phyloP scores from a whole-genome alignment of 2,888 invertebrate genomes.

The Drosophila hamatofila region DNA sequence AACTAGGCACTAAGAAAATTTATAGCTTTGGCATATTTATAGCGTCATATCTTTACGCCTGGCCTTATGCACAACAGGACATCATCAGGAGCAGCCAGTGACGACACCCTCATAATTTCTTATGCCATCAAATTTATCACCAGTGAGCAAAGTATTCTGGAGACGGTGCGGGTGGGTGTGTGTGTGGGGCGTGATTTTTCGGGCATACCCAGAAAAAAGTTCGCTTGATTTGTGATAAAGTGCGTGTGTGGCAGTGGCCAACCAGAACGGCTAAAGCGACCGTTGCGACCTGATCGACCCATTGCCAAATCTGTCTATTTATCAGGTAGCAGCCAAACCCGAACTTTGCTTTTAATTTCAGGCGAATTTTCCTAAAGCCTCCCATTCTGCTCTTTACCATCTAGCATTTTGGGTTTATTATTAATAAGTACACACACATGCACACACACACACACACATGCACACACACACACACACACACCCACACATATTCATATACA shows the following conservation, averaged over 20 bases:
- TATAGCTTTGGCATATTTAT: conserved; percentile 78
- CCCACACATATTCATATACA: conserved; percentile 14
- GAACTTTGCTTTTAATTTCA: conserved; percentile 78
- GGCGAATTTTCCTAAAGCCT: conserved; percentile 64
- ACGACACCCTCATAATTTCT: conserved; percentile 78
- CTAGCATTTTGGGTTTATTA: conserved; percentile 65
- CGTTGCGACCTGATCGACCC: conserved; percentile 28
- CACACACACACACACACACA: conserved; percentile 16
- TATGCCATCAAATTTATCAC: conserved; percentile 79
- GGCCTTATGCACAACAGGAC: conserved; percentile 73
- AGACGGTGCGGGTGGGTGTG: conserved; percentile 3
- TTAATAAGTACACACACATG: conserved; percentile 59
- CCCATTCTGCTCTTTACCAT: neutral
- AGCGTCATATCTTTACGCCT: conserved; percentile 68
- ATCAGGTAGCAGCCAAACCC: conserved; percentile 55
- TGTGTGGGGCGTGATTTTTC: conserved; percentile 69
- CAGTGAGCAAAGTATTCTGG: conserved; percentile 48
- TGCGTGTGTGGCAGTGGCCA: conserved; percentile 59
- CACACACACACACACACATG: conserved; percentile 12
- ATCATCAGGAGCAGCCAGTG: conserved; percentile 66
- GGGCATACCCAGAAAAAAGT: conserved; percentile 51
- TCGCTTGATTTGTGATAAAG: conserved; percentile 81
- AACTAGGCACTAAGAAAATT: conserved; percentile 59
- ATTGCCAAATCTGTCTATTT: conserved; percentile 56
- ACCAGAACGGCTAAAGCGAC: conserved; percentile 14